Evolutionary conservation across 2,113 vertebrate genomes (phyloP).

Genomic region (Isichthys henryi): DNA sequence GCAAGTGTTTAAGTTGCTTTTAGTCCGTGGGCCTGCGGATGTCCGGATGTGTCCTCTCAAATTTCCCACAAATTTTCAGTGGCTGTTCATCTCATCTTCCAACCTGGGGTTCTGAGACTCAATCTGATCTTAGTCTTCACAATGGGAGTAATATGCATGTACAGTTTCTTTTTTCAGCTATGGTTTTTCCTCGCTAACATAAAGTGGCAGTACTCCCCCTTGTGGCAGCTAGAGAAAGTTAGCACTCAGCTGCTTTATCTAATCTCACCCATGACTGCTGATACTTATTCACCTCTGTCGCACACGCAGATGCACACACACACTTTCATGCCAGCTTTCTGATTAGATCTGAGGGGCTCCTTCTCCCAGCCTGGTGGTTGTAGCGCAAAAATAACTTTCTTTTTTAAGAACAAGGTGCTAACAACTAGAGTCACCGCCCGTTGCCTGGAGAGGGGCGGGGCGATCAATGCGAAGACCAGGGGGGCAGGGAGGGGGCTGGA

Average conservation of each 20-base stretch:
- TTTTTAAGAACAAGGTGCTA: background rate
- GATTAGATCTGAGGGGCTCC: background rate
- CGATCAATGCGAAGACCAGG: no score
- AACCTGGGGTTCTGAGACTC: background rate
- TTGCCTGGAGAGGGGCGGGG: background rate
- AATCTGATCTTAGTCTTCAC: background rate
- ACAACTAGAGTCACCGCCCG: background rate
- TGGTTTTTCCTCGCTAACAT: background rate
- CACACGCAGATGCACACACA: conserved; percentile 29
- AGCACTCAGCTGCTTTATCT: background rate
- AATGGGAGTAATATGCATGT: background rate
- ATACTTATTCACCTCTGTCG: background rate
- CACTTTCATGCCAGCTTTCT: background rate
- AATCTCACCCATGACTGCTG: background rate
- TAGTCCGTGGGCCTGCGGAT: background rate
- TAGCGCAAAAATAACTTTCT: background rate
- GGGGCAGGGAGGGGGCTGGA: background rate
- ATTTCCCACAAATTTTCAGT: background rate
- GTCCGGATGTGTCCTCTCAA: background rate
- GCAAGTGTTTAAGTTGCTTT: background rate
- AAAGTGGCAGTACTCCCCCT: background rate
- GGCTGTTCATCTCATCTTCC: background rate
- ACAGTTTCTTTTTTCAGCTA: background rate
- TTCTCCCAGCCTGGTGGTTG: background rate
- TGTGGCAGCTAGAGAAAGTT: background rate